phyloP scores from a whole-genome alignment of 2,113 vertebrate genomes.

The Morphnarchus princeps region DNA sequence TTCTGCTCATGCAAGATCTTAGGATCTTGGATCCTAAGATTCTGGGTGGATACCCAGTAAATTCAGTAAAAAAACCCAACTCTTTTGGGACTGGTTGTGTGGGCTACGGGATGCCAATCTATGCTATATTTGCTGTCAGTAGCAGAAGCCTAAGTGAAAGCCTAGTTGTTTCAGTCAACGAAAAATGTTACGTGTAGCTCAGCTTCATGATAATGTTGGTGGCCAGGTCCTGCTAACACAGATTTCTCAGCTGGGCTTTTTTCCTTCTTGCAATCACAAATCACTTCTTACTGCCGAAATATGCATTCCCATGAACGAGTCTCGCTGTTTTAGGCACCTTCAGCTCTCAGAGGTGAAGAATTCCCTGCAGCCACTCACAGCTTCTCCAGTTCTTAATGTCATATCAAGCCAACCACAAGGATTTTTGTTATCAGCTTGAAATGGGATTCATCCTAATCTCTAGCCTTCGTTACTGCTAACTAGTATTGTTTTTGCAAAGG shows the following conservation, averaged over 20 bases:
- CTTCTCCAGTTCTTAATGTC: neutral
- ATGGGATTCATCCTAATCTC: neutral
- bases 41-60: neutral
- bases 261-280: neutral
- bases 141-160: neutral
- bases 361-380: neutral
- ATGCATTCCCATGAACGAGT: neutral
- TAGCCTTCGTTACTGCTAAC: neutral
- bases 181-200: neutral
- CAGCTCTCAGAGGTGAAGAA: neutral
- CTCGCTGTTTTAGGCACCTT: neutral
- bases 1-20: neutral
- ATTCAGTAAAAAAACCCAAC: neutral
- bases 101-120: neutral
- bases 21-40: neutral
- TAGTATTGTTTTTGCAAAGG: neutral
- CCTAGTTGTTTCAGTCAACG: neutral
- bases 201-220: neutral
- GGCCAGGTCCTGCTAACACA: neutral
- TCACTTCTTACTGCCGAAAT: neutral
- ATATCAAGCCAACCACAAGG: neutral
- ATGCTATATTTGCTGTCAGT: neutral
- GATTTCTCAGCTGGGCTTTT: neutral
- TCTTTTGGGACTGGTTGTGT: neutral
- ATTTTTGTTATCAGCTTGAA: neutral